Conservation (phyloP, 23 tunicate genomes). For the Trididemnum miniatum region DNA sequence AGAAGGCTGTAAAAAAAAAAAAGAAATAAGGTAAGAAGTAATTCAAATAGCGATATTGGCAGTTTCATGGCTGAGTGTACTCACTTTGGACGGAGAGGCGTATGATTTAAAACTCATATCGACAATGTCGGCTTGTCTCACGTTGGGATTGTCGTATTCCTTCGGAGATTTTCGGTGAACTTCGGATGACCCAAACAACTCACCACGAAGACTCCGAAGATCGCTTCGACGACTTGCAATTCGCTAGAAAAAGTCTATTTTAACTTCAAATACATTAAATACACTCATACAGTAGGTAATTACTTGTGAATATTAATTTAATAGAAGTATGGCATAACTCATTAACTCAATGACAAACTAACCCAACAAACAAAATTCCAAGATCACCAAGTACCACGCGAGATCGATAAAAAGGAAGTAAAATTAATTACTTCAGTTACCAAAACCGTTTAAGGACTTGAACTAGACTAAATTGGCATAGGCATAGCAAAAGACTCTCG, state of each 20-base stretch:
- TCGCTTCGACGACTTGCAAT: constrained; percentile 27
- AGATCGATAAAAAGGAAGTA: too few relatives aligned
- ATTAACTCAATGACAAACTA: too few relatives aligned
- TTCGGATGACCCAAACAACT: constrained; percentile 17
- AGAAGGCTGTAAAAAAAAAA: constrained; percentile 21
- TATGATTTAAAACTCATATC: background rate
- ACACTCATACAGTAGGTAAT: background rate
- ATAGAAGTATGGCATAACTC: too few relatives aligned
- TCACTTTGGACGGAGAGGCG: background rate
- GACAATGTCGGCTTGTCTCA: background rate
- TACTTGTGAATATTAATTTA: background rate
- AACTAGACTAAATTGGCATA: too few relatives aligned
- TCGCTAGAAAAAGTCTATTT: background rate
- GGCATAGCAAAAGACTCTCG: too few relatives aligned
- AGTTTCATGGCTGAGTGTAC: too few relatives aligned
- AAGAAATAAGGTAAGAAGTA: too few relatives aligned
- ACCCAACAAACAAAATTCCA: too few relatives aligned
- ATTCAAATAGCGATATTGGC: too few relatives aligned
- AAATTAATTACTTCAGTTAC: too few relatives aligned
- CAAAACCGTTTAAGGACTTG: too few relatives aligned
- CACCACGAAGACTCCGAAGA: constrained; percentile 21
- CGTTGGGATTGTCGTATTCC: background rate
- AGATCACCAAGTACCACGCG: too few relatives aligned
- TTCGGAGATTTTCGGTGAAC: background rate
- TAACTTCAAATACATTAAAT: background rate